A percentile compares a stretch with the other conserved stretches of the same genome.
phyloP scores from a whole-genome alignment of 2,797 vertebrate species.

The Myioborus miniatus region DNA sequence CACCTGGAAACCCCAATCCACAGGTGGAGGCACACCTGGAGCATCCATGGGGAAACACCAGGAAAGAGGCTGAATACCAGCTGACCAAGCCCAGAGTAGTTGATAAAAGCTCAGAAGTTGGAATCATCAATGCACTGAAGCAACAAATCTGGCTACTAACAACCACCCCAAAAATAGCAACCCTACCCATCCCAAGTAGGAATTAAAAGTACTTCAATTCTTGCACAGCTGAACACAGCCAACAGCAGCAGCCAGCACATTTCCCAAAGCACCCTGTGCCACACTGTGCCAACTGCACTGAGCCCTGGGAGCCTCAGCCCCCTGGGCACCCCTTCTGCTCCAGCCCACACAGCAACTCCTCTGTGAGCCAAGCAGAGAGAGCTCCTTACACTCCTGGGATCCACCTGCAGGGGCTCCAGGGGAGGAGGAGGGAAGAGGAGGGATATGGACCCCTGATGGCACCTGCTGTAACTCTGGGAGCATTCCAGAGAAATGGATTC shows the following conservation, averaged over 20 bases:
- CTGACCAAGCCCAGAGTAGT: background rate
- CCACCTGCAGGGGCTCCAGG: background rate
- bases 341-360: background rate
- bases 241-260: background rate
- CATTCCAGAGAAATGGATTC: background rate
- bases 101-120: background rate
- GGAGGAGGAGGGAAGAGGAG: background rate
- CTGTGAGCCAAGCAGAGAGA: background rate
- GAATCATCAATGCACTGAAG: background rate
- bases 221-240: background rate
- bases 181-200: background rate
- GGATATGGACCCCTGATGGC: background rate
- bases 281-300: background rate
- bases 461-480: background rate
- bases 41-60: background rate
- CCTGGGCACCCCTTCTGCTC: background rate
- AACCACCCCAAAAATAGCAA: background rate
- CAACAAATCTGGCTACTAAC: background rate
- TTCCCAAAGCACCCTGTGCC: background rate
- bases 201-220: background rate
- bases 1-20: background rate
- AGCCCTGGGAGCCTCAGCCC: background rate
- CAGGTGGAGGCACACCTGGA: background rate
- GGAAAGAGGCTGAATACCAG: background rate
- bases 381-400: background rate